These are phyloP conservation scores for Actias luna DNA, from an alignment of 2,888 invertebrate species.

Conservation along the genomic window DNA sequence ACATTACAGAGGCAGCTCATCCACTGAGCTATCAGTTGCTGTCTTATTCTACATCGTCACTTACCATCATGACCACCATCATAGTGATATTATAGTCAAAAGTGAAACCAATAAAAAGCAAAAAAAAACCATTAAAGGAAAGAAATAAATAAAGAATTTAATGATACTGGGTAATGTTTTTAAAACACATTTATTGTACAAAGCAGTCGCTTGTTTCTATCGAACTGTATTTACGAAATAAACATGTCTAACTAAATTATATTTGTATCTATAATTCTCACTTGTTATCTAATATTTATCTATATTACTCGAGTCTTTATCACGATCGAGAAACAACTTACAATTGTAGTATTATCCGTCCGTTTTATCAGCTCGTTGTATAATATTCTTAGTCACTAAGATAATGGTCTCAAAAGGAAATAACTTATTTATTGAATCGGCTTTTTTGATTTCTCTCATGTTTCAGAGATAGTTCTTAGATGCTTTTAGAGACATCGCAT, in stretches of 20 bases:
- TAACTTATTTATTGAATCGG: background rate
- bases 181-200: background rate
- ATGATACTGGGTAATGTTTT: no score
- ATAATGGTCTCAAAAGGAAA: constrained; percentile 2
- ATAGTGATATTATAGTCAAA: no score
- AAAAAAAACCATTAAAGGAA: no score
- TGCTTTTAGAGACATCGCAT: no score
- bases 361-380: constrained; percentile 4
- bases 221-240: constrained; percentile 3
- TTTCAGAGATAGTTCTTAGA: no score
- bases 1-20: no score
- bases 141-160: background rate
- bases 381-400: constrained; percentile 3
- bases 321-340: constrained; percentile 6
- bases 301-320: constrained; percentile 1
- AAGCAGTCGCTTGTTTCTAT: background rate
- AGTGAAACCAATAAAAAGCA: no score
- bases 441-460: background rate
- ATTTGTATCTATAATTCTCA: constrained; percentile 4
- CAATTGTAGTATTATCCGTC: constrained; percentile 2
- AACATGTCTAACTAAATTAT: background rate
- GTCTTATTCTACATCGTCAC: no score
- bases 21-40: no score
- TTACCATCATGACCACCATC: no score
- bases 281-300: constrained; percentile 9